Conservation (phyloP, 2,888 invertebrate species). For the Plebejus melissa region DNA sequence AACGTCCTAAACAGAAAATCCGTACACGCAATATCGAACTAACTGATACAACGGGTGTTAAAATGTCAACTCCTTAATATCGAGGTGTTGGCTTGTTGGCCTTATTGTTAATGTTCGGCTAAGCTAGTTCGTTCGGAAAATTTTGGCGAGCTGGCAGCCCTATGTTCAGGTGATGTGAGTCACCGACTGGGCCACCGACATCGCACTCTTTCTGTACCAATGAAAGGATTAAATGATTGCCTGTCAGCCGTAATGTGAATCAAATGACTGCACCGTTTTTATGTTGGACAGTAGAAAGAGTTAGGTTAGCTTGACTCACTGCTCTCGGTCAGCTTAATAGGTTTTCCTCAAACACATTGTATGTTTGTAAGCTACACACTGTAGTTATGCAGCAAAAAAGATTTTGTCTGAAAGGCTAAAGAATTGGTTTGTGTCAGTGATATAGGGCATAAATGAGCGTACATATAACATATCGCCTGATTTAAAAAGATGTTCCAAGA, state of each 20-base stretch:
- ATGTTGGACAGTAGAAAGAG: constrained; percentile 16
- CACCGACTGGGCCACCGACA: constrained; percentile 52
- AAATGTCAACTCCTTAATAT: no score
- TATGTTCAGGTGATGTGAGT: constrained; percentile 38
- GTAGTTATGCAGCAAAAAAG: background rate
- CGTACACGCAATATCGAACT: no score
- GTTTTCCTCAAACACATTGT: background rate
- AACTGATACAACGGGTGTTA: no score
- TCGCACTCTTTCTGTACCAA: constrained; percentile 48
- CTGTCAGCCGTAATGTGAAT: constrained; percentile 62
- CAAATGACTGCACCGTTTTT: constrained; percentile 59
- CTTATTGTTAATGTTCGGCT: no score
- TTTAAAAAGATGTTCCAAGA: background rate
- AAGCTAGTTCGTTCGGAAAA: no score
- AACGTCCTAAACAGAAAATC: no score
- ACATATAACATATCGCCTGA: background rate
- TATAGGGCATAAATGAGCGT: background rate
- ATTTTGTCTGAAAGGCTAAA: background rate
- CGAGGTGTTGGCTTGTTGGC: no score
- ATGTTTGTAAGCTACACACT: background rate
- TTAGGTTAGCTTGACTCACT: background rate
- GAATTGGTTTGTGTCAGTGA: background rate
- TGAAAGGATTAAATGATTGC: constrained; percentile 61
- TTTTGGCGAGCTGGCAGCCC: background rate
- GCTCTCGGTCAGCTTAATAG: background rate